Evolutionary conservation across 2,888 invertebrate genomes (phyloP), one percentile per base, ranked within the genome.

Genomic region (Ochropleura leucogaster): DNA sequence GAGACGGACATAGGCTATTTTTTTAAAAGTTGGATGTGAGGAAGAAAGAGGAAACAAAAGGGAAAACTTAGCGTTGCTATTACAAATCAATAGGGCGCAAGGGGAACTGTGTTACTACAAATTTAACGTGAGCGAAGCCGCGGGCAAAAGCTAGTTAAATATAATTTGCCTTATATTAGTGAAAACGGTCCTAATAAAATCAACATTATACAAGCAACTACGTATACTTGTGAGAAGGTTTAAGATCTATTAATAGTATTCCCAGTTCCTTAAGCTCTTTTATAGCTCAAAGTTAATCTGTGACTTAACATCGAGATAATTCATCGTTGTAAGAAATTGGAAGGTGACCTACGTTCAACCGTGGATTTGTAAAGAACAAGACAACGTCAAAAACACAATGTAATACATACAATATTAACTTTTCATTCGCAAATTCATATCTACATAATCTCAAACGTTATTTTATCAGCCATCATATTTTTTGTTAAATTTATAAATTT

Each of bases 401-500:
- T 30, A 30, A 30, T 30, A 30, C 46, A 44, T 74, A 53, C 47
- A 40, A 72, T 74, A 74, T 76, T 47, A 55, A 71, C 18, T 40
- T 82, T 77, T 68, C 44, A 18, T 69, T 74, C 18, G 12, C 18
- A 46, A 62, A 65, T 44, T 62, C 30, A 42, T 59, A 46, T n/a
- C n/a, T n/a, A n/a, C 14, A 55, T 46, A 40, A 65, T 82, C 18
- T 66, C 44, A 53, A 66, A 62, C 44, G 55, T 70, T 47, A 70
- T 60, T 62, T n/a, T n/a, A 64, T 64, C 53, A 64, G 30, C 40
- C 60, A n/a, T 9, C 49, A n/a, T 68, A 49, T 60, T 74, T 67
- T 79, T 74, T 42, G 14, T 65, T 64, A 42, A 74, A 53, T 72
- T 57, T 47, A 68, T 84, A 47, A 77, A 85, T 74, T 62, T 20